Conservation (phyloP, 2,113 vertebrate genomes). For the Australoheros scitulus region DNA sequence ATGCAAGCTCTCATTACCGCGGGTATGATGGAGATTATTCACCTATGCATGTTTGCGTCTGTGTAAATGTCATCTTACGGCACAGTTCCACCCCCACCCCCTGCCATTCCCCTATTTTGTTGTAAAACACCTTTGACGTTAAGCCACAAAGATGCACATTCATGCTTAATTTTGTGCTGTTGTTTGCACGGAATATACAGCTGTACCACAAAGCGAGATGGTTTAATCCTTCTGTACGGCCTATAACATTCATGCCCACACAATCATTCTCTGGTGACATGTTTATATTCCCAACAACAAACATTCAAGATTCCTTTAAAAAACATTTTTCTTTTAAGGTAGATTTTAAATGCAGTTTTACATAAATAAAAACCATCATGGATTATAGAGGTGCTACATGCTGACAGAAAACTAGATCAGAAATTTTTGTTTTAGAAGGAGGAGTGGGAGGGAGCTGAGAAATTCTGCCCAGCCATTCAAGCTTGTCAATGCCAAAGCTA, state of each 20-base stretch:
- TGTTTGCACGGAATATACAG: not conserved
- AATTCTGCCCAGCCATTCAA: slow-evolving; percentile 23
- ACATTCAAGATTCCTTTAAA: not conserved
- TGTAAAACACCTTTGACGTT: not conserved
- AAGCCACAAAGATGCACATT: not conserved
- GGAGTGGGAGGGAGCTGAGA: not conserved
- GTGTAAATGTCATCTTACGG: slow-evolving; percentile 1
- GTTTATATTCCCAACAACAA: not conserved
- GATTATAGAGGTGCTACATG: slow-evolving; percentile 25
- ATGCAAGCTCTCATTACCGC: slow-evolving; percentile 41
- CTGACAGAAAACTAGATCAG: slow-evolving; percentile 11
- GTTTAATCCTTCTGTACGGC: not conserved
- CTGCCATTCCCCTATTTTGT: not conserved
- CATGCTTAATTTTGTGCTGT: not conserved
- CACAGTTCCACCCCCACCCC: no score
- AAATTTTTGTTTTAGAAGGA: slow-evolving; percentile 32
- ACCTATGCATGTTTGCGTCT: slow-evolving; percentile 14
- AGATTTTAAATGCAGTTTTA: slow-evolving; percentile 6
- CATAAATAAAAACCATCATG: slow-evolving; percentile 19
- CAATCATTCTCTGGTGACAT: not conserved
- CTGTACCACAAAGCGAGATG: not conserved
- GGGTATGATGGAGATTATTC: slow-evolving; percentile 33
- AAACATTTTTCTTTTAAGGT: not conserved
- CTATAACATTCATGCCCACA: not conserved
- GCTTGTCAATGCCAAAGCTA: slow-evolving; percentile 37